phyloP scores from a whole-genome alignment of 2,113 vertebrate genomes.

The Gymnocephalus cernua region DNA sequence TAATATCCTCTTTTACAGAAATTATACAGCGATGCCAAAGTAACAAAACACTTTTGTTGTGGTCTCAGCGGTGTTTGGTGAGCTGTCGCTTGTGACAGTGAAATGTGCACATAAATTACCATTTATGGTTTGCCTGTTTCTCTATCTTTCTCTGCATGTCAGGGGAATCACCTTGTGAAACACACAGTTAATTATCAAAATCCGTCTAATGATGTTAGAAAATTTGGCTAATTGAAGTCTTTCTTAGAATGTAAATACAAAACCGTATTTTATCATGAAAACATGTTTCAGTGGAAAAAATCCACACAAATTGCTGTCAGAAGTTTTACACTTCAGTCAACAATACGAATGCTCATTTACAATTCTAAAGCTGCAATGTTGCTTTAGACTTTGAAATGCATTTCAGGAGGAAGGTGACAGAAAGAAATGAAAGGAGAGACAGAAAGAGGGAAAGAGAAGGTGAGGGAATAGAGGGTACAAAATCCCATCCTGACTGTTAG shows the following conservation, averaged over 20 bases:
- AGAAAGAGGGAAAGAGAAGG: constrained; percentile 77
- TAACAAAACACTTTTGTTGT: constrained; percentile 64
- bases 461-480: constrained; percentile 90
- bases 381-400: constrained; percentile 50
- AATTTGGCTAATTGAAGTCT: constrained; percentile 30
- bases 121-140: constrained; percentile 77
- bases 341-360: constrained; percentile 33
- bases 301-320: constrained; percentile 14
- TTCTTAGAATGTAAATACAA: constrained; percentile 36
- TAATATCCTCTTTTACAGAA: constrained; percentile 40
- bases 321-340: constrained; percentile 33
- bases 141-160: constrained; percentile 58
- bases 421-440: constrained; percentile 70
- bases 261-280: constrained; percentile 8
- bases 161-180: constrained; percentile 73
- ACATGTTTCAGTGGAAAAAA: background rate
- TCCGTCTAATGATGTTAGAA: constrained; percentile 59
- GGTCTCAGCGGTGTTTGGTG: constrained; percentile 56
- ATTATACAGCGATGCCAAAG: constrained; percentile 69
- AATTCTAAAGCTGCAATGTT: constrained; percentile 46
- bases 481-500: constrained; percentile 96
- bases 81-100: constrained; percentile 62
- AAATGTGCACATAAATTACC: constrained; percentile 74
- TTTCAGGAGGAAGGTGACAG: constrained; percentile 65
- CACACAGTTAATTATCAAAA: constrained; percentile 72